These are phyloP conservation scores for Pseudorasbora parva DNA, from an alignment of 2,113 vertebrate species.

Conservation along the genomic window DNA sequence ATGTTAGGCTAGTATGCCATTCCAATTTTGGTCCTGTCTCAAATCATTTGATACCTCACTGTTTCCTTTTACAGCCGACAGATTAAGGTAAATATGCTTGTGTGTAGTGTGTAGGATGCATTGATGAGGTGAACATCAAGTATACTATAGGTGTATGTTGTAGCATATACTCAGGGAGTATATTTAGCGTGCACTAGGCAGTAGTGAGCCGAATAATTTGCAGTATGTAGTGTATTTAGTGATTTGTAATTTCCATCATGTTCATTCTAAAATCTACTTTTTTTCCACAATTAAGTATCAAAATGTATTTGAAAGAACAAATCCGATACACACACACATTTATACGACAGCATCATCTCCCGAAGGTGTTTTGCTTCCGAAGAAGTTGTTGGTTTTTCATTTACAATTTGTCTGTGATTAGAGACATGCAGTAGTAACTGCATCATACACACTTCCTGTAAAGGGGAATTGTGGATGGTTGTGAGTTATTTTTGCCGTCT, in stretches of 20 bases:
- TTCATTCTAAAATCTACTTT: conserved; percentile 7
- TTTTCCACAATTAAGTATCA: not conserved
- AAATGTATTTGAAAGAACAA: conserved; percentile 1
- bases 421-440: conserved; percentile 19
- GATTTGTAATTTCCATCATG: not conserved
- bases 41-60: conserved; percentile 8
- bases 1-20: not conserved
- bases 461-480: conserved; percentile 26
- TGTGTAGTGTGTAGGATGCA: conserved; percentile 14
- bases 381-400: conserved; percentile 10
- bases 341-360: not conserved
- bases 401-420: not conserved
- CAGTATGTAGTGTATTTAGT: conserved; percentile 3
- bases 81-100: conserved; percentile 29
- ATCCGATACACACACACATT: not conserved
- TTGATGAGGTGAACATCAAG: not conserved
- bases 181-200: not conserved
- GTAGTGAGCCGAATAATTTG: not conserved
- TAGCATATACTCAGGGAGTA: not conserved
- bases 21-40: not conserved
- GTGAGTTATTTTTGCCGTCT: not conserved
- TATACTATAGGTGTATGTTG: not conserved
- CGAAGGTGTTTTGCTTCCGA: not conserved
- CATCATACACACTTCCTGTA: not conserved
- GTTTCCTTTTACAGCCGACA: conserved; percentile 33